Conservation (phyloP, 2,888 invertebrate genomes). For the Tortricodes alternella region DNA sequence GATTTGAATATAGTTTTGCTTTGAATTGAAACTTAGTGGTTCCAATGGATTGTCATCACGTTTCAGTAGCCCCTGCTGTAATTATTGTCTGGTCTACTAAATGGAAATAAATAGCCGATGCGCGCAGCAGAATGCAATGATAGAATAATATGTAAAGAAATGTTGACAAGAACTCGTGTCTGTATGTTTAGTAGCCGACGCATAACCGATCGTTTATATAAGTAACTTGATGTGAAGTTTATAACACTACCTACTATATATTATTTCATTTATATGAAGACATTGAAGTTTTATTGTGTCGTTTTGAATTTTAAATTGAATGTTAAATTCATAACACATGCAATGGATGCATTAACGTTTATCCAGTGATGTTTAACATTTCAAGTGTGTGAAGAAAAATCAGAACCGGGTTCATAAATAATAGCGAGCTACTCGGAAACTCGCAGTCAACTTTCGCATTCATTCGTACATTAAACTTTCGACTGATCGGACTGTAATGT, state of each 20-base stretch:
- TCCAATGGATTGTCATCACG: too few species aligned
- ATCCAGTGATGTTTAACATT: conserved; percentile 46
- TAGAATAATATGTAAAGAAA: conserved; percentile 9
- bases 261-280: conserved; percentile 28
- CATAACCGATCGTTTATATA: conserved; percentile 23
- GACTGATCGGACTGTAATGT: not conserved
- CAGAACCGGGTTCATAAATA: conserved; percentile 9
- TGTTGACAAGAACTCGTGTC: not conserved
- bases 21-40: not conserved
- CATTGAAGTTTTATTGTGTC: conserved; percentile 52
- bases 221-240: conserved; percentile 23
- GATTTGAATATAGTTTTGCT: not conserved
- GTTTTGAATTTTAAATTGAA: conserved; percentile 55
- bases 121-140: not conserved
- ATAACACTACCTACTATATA: conserved; percentile 22
- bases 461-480: conserved; percentile 6
- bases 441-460: not conserved
- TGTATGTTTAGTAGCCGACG: conserved; percentile 18
- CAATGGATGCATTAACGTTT: conserved; percentile 48
- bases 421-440: conserved; percentile 6
- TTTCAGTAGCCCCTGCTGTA: too few species aligned
- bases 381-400: conserved; percentile 39
- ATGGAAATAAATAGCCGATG: too few species aligned
- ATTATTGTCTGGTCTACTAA: too few species aligned
- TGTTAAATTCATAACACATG: conserved; percentile 47